phyloP scores from a whole-genome alignment of 2,888 invertebrate species.

The Apamea crenata region DNA sequence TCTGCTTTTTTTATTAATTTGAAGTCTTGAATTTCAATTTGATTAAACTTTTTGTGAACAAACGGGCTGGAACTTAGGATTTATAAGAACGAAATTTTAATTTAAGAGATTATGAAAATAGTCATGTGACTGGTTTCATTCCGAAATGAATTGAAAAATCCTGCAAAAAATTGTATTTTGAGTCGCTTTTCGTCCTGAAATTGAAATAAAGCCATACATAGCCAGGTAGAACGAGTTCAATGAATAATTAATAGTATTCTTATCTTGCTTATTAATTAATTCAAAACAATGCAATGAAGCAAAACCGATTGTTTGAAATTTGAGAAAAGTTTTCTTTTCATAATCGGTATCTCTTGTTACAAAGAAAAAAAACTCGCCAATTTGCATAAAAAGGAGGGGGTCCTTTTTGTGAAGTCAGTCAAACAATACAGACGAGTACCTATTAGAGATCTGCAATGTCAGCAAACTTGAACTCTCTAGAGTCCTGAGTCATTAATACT shows the following conservation, averaged over 20 bases:
- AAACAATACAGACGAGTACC: background rate
- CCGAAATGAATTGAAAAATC: background rate
- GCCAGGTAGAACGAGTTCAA: background rate
- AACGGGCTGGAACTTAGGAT: slow-evolving; percentile 17
- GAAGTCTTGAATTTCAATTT: slow-evolving; percentile 23
- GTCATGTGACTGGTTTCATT: background rate
- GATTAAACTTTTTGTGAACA: slow-evolving; percentile 34
- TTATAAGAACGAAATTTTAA: slow-evolving; percentile 14
- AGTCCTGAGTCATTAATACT: background rate
- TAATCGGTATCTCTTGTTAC: background rate
- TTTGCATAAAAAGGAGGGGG: no score
- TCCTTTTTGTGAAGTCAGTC: background rate
- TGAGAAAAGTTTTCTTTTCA: background rate
- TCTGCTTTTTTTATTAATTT: slow-evolving; percentile 33
- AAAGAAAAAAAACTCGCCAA: background rate
- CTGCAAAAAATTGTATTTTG: background rate
- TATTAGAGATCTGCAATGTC: background rate
- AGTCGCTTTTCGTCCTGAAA: background rate
- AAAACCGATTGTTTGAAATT: background rate
- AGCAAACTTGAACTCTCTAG: slow-evolving; percentile 6
- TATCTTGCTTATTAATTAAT: background rate
- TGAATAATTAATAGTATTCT: background rate
- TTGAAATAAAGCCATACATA: background rate
- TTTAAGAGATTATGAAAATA: slow-evolving; percentile 14
- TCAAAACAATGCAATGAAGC: background rate